phyloP scores from a whole-genome alignment of 2,797 vertebrate genomes.

The Gymnothorax javanicus region DNA sequence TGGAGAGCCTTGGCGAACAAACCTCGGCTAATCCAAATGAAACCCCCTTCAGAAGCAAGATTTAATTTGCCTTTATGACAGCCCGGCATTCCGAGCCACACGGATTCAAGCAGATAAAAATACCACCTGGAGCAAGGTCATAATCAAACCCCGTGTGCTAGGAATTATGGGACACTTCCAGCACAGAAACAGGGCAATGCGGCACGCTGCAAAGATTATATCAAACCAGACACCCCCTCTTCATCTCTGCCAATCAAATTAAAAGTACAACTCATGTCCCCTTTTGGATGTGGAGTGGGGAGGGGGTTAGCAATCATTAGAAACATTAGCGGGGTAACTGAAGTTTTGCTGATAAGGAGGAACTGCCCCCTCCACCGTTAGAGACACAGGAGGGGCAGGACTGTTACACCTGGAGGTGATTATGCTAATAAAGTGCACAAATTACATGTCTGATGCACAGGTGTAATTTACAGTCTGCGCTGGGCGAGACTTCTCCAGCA shows the following conservation, averaged over 20 bases:
- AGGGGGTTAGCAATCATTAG: not conserved
- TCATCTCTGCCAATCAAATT: conserved; percentile 59
- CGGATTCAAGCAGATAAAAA: not conserved
- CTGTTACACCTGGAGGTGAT: conserved; percentile 59
- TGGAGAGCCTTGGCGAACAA: conserved; percentile 61
- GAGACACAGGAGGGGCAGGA: conserved; percentile 27
- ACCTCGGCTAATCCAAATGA: conserved; percentile 67
- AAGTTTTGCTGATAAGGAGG: conserved; percentile 50
- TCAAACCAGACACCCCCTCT: conserved; percentile 52
- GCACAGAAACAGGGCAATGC: conserved; percentile 13
- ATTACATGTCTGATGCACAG: conserved; percentile 44
- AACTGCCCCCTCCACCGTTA: conserved; percentile 39
- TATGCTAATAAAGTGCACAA: conserved; percentile 62
- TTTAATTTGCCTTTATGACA: conserved; percentile 12
- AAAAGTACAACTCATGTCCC: conserved; percentile 54
- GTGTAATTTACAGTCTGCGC: conserved; percentile 42
- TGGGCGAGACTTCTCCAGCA: conserved; percentile 22
- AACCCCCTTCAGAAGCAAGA: not conserved
- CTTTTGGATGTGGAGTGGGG: conserved; percentile 6
- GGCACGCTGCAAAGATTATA: conserved; percentile 46
- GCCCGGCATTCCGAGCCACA: not conserved
- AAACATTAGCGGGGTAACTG: conserved; percentile 41
- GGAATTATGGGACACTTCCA: not conserved
- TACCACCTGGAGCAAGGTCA: not conserved
- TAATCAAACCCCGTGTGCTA: not conserved